Evolutionary conservation across 2,113 vertebrate species (phyloP), one percentile per base, ranked within the genome.

Genomic region (Xiphorhynchus elegans): DNA sequence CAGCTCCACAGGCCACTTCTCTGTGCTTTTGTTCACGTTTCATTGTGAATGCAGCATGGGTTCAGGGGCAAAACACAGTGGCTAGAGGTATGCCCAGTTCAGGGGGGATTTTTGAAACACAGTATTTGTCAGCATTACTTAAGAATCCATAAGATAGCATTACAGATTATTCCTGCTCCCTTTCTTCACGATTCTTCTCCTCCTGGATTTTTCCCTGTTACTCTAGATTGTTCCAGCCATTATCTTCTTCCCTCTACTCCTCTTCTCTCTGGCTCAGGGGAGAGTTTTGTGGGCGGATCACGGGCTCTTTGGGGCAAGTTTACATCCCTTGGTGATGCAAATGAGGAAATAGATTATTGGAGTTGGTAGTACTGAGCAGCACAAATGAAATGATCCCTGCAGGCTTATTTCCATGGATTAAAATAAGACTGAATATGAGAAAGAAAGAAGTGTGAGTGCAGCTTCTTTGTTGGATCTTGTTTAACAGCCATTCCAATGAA

Each of bases 1-100:
- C 75, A 88, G 82, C 86, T 97, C 94, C 90, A 93, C 76, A 72
- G 95, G 90, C 91, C 76, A 70, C 74, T 77, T 90, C 91, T 92
- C 81, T 44, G 5, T 55, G 78, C 81, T 88, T 97, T 78, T 89
- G 79, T 95, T 93, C 53, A 55, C 11, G 2, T 95, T 77, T 90
- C 47, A 13, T 37, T 90, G 89, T 81, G 90, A 88, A 47, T 55
- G 84, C 83, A 92, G 83, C 42, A 42, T 33, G 24, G 24, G 0
- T 76, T 59, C 0, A 1, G 55, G 33, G 63, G 29, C 53, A 78
- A 70, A 87, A 83, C 6, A 1, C 44, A 14, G 40, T 74, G 67
- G 47, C 74, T 62, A n/a, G 70, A 73, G 69, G 37, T 91, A 37
- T 90, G 42, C 53, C 56, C 53, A 59, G 55, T 53, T 74, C 56